Conservation (phyloP, 2,797 vertebrate genomes). For the Danio choprae region DNA sequence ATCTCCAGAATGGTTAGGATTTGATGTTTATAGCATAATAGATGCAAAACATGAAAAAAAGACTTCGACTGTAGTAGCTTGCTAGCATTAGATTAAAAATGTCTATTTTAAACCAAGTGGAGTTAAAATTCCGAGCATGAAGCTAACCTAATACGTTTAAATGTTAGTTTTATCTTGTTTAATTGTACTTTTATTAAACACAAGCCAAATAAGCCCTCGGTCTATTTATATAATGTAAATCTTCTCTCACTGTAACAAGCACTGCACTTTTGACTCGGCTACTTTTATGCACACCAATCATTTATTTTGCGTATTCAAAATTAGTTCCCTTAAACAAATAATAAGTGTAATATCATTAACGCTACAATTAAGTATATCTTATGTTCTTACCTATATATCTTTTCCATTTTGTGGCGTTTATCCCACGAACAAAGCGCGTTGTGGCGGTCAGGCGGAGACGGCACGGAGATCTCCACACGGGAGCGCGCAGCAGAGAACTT, state of each 20-base stretch:
- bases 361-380: neutral
- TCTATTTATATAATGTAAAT: neutral
- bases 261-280: neutral
- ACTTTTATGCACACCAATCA: neutral
- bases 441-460: conserved; percentile 70
- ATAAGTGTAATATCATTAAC: neutral
- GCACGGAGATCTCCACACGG: conserved; percentile 74
- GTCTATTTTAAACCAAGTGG: no score
- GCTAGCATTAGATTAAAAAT: no score
- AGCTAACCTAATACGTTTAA: no score
- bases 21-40: neutral
- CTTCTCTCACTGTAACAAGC: neutral
- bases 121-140: no score
- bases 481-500: conserved; percentile 67
- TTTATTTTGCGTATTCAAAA: neutral
- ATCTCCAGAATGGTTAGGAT: neutral
- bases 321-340: neutral
- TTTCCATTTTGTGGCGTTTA: conserved; percentile 58
- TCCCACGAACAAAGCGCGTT: conserved; percentile 52
- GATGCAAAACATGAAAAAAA: neutral
- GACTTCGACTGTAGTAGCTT: no score
- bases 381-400: conserved; percentile 69
- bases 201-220: neutral
- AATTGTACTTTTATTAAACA: neutral
- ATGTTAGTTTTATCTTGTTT: neutral